Evolutionary conservation across 2,797 vertebrate species (phyloP), one percentile per base, ranked within the genome.

Genomic region (Crax fasciolata): DNA sequence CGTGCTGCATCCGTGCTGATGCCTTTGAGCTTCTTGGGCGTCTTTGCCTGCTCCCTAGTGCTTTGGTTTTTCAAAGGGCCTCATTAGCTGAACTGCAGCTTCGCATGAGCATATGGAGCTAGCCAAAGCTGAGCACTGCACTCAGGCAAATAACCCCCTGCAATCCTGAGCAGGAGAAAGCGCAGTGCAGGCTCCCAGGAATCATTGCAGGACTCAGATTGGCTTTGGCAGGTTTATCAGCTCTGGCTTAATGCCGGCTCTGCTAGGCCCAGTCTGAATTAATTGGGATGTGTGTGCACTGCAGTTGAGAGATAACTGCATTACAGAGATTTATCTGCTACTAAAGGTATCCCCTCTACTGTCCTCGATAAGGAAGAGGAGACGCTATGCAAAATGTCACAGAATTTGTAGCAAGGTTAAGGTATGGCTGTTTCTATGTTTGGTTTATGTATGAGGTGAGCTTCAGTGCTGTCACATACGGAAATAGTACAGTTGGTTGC

Each of bases 291-390:
- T 88, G 86, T 90, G 95, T 89, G 93, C 90, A 79, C 95, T 97
- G 96, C 92, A 91, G 71, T 87, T 95, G 94, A 90, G 95, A 97
- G 96, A 96, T 95, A 96, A 97, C 94, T 95, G 95, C 91, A 94
- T 96, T 97, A 96, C 80, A 95, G 93, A 95, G 95, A 97, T 94
- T 96, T 96, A 96, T 96, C 95, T 96, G 51, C 76, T 89, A 84
- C 93, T 93, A 74, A 88, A 96, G 95, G 95, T 95, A 95, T 95
- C 91, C 90, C 94, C 80, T 96, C 83, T 80, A 73, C 90, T 41
- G 63, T 94, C 84, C 85, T 87, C 12, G 67, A 94, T 95, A 96
- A 92, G 86, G 67, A 86, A 25, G 44, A 92, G 23, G 65, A 91
- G 94, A 84, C 90, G 86, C 90, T 95, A 76, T 70, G 80, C 83